phyloP scores from a whole-genome alignment of 2,888 invertebrate species.

The Caenorhabditis uteleia region DNA sequence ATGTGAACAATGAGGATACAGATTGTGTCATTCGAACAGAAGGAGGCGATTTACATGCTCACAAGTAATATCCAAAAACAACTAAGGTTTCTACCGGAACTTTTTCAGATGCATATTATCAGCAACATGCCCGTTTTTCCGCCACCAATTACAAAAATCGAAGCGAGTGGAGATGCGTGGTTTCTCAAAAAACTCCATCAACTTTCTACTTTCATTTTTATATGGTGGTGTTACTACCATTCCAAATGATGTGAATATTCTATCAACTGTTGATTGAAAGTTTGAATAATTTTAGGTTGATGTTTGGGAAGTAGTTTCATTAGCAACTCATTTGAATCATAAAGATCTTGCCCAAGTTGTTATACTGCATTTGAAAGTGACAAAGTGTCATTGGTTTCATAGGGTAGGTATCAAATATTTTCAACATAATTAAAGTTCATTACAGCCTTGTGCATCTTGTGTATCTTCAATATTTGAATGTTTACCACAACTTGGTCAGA shows the following conservation, averaged over 20 bases:
- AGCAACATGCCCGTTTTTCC: conserved; percentile 89
- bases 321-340: conserved; percentile 87
- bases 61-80: conserved; percentile 76
- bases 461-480: conserved; percentile 86
- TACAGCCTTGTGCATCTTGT: conserved; percentile 86
- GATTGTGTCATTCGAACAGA: conserved; percentile 84
- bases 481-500: conserved; percentile 80
- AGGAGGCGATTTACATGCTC: conserved; percentile 83
- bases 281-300: conserved; percentile 42
- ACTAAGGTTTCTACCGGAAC: conserved; percentile 69
- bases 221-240: conserved; percentile 90
- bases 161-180: conserved; percentile 53
- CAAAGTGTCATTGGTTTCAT: conserved; percentile 93
- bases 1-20: conserved; percentile 86
- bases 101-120: conserved; percentile 80
- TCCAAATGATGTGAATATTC: conserved; percentile 81
- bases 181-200: conserved; percentile 83
- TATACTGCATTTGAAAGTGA: conserved; percentile 83
- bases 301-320: conserved; percentile 75
- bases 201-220: conserved; percentile 89
- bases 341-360: conserved; percentile 91
- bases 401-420: conserved; percentile 74
- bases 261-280: neutral
- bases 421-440: no score
- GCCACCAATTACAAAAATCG: conserved; percentile 72